phyloP scores from a whole-genome alignment of 2,888 invertebrate genomes.

The Megalurothrips usitatus region DNA sequence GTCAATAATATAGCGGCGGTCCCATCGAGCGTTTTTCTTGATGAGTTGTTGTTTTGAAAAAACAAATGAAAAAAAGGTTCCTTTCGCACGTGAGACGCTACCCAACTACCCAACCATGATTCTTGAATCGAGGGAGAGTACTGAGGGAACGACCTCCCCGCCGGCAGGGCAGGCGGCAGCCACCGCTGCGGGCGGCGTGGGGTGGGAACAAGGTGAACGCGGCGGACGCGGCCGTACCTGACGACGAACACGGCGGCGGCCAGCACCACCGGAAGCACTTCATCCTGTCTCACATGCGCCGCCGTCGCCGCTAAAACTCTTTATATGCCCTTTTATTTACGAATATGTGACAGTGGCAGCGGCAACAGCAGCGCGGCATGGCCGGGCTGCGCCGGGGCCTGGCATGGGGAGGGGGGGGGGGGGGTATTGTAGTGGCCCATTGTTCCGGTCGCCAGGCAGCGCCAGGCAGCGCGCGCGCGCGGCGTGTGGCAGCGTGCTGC shows the following conservation, averaged over 20 bases:
- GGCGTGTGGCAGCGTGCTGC: background rate
- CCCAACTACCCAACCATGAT: too few species aligned
- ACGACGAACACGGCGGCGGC: conserved; percentile 2
- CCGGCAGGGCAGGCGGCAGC: too few species aligned
- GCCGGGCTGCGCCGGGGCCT: background rate
- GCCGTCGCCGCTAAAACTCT: background rate
- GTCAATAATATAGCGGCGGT: too few species aligned
- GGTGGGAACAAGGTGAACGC: too few species aligned
- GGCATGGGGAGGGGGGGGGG: background rate
- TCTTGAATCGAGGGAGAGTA: too few species aligned
- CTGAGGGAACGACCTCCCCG: too few species aligned
- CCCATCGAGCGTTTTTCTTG: too few species aligned
- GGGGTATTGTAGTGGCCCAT: conserved; percentile 10
- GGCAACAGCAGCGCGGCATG: background rate
- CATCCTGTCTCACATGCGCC: conserved; percentile 10
- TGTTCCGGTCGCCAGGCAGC: background rate
- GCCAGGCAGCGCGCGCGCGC: background rate
- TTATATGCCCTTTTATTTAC: conserved; percentile 27
- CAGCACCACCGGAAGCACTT: conserved; percentile 16
- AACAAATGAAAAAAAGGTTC: too few species aligned
- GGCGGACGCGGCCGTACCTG: background rate
- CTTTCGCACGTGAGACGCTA: too few species aligned
- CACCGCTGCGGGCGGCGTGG: too few species aligned
- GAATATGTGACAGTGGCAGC: conserved; percentile 19
- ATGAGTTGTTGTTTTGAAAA: too few species aligned